These are phyloP conservation scores for Hydroisotoma schaefferi DNA, from an alignment of 2,888 invertebrate species.

Conservation along the genomic window DNA sequence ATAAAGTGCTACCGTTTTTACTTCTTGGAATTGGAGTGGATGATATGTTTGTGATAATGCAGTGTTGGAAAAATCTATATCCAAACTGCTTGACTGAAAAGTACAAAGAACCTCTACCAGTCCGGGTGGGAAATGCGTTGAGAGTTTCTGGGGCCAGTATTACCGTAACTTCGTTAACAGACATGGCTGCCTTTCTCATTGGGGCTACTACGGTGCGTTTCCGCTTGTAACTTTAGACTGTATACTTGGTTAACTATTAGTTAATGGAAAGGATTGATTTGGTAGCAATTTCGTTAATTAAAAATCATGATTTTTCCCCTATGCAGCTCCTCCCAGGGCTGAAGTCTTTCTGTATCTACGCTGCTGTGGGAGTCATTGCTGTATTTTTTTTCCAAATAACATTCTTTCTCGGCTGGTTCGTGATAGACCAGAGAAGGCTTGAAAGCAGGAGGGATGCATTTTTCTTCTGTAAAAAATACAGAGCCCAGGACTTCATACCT, in stretches of 20 bases:
- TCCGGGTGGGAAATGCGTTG: conserved; percentile 66
- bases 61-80: conserved; percentile 65
- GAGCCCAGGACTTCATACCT: conserved; percentile 55
- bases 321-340: conserved; percentile 69
- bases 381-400: conserved; percentile 72
- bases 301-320: neutral
- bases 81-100: conserved; percentile 1
- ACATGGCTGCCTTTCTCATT: conserved; percentile 73
- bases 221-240: neutral
- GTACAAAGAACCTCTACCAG: conserved; percentile 55
- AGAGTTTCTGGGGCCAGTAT: conserved; percentile 79
- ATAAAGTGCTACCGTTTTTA: conserved; percentile 74
- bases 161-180: conserved; percentile 76
- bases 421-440: conserved; percentile 66
- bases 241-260: neutral
- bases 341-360: conserved; percentile 76
- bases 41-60: conserved; percentile 79
- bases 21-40: conserved; percentile 74
- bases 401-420: conserved; percentile 75
- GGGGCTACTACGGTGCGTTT: conserved; percentile 67
- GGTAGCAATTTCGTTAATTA: neutral
- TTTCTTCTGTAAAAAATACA: conserved; percentile 64
- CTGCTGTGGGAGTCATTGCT: conserved; percentile 69
- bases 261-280: neutral
- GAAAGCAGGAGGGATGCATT: conserved; percentile 63